These are phyloP conservation scores for Astreopora myriophthalma DNA, from an alignment of 64 coral and sea anemone species.

Conservation along the genomic window DNA sequence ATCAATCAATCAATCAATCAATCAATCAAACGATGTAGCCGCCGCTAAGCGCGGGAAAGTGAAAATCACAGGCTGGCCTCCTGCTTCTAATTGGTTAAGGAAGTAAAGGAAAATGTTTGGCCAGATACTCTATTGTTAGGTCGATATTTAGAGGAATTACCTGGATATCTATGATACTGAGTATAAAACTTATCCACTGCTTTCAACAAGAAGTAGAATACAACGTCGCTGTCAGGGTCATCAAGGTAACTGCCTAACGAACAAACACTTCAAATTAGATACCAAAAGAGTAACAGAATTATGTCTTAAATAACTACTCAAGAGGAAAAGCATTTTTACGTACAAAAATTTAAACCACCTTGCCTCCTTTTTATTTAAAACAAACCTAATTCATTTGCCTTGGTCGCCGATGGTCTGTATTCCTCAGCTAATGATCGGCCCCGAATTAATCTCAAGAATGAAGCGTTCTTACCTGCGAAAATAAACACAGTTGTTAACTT, in stretches of 20 bases:
- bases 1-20: too few species aligned
- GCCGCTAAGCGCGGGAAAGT: too few species aligned
- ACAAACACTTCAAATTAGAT: neutral
- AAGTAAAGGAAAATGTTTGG: neutral
- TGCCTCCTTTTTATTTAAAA: neutral
- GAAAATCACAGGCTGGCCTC: too few species aligned
- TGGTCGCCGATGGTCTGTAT: constrained; percentile 57
- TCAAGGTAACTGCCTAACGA: constrained; percentile 75
- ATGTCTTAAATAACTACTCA: too few species aligned
- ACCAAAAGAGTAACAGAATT: neutral
- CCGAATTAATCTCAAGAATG: constrained; percentile 87
- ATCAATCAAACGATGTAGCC: too few species aligned
- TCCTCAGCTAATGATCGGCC: constrained; percentile 92
- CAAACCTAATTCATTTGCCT: constrained; percentile 69
- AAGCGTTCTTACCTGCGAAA: constrained; percentile 84
- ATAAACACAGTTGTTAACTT: neutral
- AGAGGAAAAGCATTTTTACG: too few species aligned
- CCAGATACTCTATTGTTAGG: neutral
- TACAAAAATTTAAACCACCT: too few species aligned
- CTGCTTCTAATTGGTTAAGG: too few species aligned
- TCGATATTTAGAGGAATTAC: neutral
- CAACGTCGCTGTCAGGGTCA: constrained; percentile 86
- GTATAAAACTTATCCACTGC: constrained; percentile 90
- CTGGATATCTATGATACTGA: constrained; percentile 90
- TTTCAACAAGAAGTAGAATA: constrained; percentile 93